Percentiles rank a stretch among this genome's conserved stretches.
phyloP scores from a whole-genome alignment of 1,140 invertebrate genomes.

The Oryctes rhinoceros region DNA sequence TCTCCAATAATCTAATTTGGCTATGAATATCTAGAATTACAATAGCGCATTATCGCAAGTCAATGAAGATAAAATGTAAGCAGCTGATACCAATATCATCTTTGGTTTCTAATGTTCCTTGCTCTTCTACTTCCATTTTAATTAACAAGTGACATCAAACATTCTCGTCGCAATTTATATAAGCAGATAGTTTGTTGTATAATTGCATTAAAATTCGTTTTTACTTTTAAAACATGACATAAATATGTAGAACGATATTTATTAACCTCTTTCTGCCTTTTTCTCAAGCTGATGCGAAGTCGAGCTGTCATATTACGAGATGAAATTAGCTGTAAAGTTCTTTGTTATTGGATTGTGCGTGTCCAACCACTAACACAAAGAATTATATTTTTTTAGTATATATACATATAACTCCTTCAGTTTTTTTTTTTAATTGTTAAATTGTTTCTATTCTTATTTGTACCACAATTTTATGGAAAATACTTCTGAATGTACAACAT shows the following conservation, averaged over 20 bases:
- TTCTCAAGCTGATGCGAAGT: neutral
- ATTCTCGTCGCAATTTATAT: neutral
- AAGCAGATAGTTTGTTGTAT: conserved; percentile 10
- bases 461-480: no score
- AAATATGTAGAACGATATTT: conserved; percentile 8
- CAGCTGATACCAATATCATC: conserved; percentile 9
- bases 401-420: neutral
- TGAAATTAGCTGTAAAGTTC: neutral
- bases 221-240: conserved; percentile 5
- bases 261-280: neutral
- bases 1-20: conserved; percentile 59
- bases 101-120: conserved; percentile 29
- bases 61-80: neutral
- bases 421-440: neutral
- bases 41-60: neutral
- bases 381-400: no score
- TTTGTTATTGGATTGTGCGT: no score
- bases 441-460: no score
- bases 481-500: no score
- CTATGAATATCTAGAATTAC: conserved; percentile 17
- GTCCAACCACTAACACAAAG: no score
- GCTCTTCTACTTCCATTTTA: conserved; percentile 45
- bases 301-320: neutral
- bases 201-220: conserved; percentile 12
- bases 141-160: conserved; percentile 19